These are phyloP conservation scores for Apodemus speciosus DNA, from an alignment of 2,113 vertebrate species.

Conservation along the genomic window DNA sequence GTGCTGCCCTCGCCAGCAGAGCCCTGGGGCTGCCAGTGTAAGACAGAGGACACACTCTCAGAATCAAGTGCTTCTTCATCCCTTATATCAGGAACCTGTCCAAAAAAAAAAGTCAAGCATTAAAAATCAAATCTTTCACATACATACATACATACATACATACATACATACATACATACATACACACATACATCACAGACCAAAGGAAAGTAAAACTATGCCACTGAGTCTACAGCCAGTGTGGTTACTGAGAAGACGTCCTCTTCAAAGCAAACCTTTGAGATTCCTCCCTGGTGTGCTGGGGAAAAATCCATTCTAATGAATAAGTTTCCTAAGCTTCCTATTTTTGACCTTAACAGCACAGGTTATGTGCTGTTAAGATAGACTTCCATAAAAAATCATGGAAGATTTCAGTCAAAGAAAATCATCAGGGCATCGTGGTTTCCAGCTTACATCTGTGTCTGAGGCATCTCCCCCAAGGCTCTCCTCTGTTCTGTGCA, in stretches of 20 bases:
- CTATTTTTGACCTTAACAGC: background rate
- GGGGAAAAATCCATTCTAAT: background rate
- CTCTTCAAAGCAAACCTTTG: background rate
- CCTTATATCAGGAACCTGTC: constrained; percentile 88
- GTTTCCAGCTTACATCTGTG: constrained; percentile 87
- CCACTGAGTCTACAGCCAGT: background rate
- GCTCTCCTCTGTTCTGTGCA: constrained; percentile 79
- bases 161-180: background rate
- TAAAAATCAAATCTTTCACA: background rate
- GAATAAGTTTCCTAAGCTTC: background rate
- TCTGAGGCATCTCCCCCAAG: constrained; percentile 89
- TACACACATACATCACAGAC: background rate
- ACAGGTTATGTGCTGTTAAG: background rate
- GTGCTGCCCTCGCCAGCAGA: constrained; percentile 79
- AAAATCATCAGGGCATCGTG: background rate
- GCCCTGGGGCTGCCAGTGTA: constrained; percentile 87
- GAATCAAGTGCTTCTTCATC: constrained; percentile 89
- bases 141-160: background rate
- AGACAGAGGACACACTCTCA: constrained; percentile 81
- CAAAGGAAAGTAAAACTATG: constrained; percentile 22
- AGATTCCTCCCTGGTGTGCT: background rate
- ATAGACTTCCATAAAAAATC: background rate
- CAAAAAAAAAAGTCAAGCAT: background rate
- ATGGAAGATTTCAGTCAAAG: background rate
- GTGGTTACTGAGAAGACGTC: background rate